A percentile compares a stretch with the other conserved stretches of the same genome.
These are phyloP conservation scores for Neosilurus hyrtlii DNA, from an alignment of 2,797 vertebrate genomes.

Conservation along the genomic window DNA sequence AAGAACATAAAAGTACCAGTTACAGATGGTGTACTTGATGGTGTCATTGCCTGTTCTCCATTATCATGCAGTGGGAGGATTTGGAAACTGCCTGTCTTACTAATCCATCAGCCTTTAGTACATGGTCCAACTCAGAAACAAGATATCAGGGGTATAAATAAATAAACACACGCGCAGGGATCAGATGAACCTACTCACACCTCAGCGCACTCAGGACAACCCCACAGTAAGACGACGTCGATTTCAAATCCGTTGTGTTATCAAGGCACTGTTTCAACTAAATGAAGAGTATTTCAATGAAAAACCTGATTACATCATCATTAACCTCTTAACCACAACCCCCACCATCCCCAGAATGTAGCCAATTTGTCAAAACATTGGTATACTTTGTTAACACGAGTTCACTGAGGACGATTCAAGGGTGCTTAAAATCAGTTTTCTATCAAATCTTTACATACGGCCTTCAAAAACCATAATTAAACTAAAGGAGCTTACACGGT, in stretches of 20 bases:
- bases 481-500: background rate
- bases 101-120: constrained; percentile 35
- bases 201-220: background rate
- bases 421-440: too few relatives aligned
- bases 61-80: constrained; percentile 24
- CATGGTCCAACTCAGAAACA: constrained; percentile 35
- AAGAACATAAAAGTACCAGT: background rate
- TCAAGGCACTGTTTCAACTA: background rate
- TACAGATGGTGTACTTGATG: constrained; percentile 28
- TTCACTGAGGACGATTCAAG: too few relatives aligned
- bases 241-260: background rate
- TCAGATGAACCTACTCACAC: constrained; percentile 29
- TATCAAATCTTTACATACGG: background rate
- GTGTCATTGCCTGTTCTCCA: constrained; percentile 22
- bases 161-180: constrained; percentile 36
- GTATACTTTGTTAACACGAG: background rate
- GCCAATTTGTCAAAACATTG: background rate
- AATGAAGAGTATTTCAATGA: background rate
- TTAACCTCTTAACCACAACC: too few relatives aligned
- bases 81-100: constrained; percentile 30
- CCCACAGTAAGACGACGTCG: background rate
- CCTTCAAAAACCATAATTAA: background rate
- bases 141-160: constrained; percentile 52
- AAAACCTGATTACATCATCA: too few relatives aligned
- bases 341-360: background rate